phyloP scores from a whole-genome alignment of 2,797 vertebrate species.

The Parauchenoglanis ngamensis region DNA sequence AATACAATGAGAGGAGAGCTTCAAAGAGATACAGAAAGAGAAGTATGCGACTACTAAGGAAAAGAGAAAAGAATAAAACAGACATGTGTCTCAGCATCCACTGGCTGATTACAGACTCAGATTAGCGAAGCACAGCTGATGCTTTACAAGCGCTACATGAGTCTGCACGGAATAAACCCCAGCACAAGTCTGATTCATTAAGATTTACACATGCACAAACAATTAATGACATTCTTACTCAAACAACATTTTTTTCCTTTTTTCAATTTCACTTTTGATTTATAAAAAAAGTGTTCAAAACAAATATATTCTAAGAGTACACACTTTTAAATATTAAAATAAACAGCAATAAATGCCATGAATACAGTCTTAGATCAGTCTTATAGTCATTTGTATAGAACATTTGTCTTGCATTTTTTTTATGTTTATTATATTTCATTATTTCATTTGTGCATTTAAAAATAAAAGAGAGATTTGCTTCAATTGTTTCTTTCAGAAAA shows the following conservation, averaged over 20 bases:
- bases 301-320: not conserved
- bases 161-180: not conserved
- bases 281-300: not conserved
- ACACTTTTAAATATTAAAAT: not conserved
- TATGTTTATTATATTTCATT: no score
- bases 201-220: not conserved
- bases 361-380: not conserved
- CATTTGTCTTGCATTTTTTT: not conserved
- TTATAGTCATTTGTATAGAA: not conserved
- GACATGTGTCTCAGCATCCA: constrained; percentile 13
- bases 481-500: not conserved
- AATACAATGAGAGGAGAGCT: constrained; percentile 69
- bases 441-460: not conserved
- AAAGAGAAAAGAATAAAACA: constrained; percentile 52
- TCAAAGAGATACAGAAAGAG: constrained; percentile 67
- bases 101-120: constrained; percentile 14
- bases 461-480: not conserved
- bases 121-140: constrained; percentile 17
- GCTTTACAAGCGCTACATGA: not conserved
- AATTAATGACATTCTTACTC: not conserved
- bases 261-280: not conserved
- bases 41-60: constrained; percentile 29
- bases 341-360: no score
- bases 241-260: not conserved
- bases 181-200: not conserved